Conservation (phyloP, 2,888 invertebrate genomes). For the Diplazon laetatorius region DNA sequence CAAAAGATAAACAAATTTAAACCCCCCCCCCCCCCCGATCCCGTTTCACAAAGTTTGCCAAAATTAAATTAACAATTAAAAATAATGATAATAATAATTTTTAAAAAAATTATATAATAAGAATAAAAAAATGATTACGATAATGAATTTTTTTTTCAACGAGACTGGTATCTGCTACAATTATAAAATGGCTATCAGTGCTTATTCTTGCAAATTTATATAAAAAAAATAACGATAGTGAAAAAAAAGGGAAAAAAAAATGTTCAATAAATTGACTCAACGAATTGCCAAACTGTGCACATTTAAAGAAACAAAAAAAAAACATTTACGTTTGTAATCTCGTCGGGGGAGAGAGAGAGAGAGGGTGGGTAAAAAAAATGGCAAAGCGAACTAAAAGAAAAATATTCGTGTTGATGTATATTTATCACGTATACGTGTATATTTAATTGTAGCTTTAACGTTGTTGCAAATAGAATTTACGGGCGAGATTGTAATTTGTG, state of each 20-base stretch:
- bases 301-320: too few relatives aligned
- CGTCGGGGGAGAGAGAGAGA: too few relatives aligned
- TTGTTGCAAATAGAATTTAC: conserved; percentile 40
- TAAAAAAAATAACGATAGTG: too few relatives aligned
- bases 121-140: conserved; percentile 4
- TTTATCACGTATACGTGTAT: conserved; percentile 38
- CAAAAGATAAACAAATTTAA: not conserved
- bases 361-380: not conserved
- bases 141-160: conserved; percentile 17
- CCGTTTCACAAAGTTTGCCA: conserved; percentile 30
- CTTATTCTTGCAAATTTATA: too few relatives aligned
- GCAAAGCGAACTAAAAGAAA: conserved; percentile 34
- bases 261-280: conserved; percentile 35
- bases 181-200: conserved; percentile 21
- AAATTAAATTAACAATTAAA: conserved; percentile 9
- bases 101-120: too few relatives aligned
- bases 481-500: conserved; percentile 28
- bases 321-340: too few relatives aligned
- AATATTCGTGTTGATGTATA: conserved; percentile 49
- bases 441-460: conserved; percentile 55
- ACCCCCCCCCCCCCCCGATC: conserved; percentile 8
- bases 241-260: conserved; percentile 22
- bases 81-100: conserved; percentile 15
- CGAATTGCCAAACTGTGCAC: conserved; percentile 60
- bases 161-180: conserved; percentile 3